phyloP scores from a whole-genome alignment of 2,797 vertebrate species.

The Anas flavirostris region DNA sequence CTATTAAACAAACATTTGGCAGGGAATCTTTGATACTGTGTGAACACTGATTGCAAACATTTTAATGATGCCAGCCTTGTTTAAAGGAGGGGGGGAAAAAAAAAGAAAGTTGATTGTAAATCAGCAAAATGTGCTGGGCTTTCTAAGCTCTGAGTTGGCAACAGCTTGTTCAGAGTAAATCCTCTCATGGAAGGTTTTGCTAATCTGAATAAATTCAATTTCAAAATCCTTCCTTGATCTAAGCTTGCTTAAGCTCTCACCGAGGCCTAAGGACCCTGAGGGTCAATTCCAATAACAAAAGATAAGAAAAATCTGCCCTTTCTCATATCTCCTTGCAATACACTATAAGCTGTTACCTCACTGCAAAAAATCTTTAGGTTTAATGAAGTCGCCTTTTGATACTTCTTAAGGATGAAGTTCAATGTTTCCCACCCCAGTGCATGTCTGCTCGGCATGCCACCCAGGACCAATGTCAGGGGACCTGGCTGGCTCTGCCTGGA shows the following conservation, averaged over 20 bases:
- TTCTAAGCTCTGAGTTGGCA: conserved; percentile 76
- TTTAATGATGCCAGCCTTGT: conserved; percentile 52
- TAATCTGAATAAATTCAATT: conserved; percentile 92
- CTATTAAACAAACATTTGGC: conserved; percentile 42
- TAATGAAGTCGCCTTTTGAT: conserved; percentile 79
- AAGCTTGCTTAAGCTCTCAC: conserved; percentile 86
- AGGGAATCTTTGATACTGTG: conserved; percentile 13
- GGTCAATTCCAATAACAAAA: conserved; percentile 87
- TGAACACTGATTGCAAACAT: conserved; percentile 33
- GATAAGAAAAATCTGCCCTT: conserved; percentile 78
- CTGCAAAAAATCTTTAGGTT: conserved; percentile 74
- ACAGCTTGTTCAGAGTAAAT: conserved; percentile 90
- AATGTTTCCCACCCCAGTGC: conserved; percentile 58
- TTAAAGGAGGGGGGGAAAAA: neutral
- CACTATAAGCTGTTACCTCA: conserved; percentile 78
- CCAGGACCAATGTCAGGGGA: neutral
- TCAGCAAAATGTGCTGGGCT: conserved; percentile 68
- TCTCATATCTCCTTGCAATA: conserved; percentile 76
- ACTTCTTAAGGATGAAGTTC: conserved; percentile 66
- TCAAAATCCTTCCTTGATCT: conserved; percentile 92
- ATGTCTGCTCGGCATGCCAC: conserved; percentile 13
- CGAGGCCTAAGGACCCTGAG: conserved; percentile 81
- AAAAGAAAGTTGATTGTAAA: conserved; percentile 39
- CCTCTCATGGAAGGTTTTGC: conserved; percentile 82
- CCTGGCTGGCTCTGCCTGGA: neutral